Conservation (phyloP, 2,797 vertebrate species). For the Micrastur ruficollis region DNA sequence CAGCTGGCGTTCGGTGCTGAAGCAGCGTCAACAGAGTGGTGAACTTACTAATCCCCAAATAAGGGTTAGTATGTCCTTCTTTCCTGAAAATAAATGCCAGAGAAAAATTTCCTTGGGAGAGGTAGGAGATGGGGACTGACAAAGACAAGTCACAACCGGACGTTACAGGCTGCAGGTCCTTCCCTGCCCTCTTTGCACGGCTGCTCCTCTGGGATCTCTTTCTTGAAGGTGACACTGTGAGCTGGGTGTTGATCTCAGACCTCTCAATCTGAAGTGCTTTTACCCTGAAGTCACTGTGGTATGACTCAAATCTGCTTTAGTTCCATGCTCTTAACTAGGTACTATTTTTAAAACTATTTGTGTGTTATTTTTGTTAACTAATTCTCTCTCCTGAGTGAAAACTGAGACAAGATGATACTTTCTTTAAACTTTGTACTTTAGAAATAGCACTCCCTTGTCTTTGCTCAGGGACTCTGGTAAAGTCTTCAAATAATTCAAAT, state of each 20-base stretch:
- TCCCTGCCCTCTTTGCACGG: neutral
- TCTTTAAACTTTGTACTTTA: neutral
- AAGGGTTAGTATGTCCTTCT: neutral
- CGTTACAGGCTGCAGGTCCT: accelerated
- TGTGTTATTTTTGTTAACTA: neutral
- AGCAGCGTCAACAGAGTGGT: neutral
- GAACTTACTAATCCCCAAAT: neutral
- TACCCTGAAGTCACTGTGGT: neutral
- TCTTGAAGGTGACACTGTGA: neutral
- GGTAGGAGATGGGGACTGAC: neutral
- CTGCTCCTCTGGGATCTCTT: neutral
- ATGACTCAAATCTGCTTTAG: neutral
- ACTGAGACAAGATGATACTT: neutral
- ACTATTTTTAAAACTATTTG: accelerated
- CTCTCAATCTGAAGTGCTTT: neutral
- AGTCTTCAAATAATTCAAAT: neutral
- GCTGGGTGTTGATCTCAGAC: neutral
- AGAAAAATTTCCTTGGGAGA: neutral
- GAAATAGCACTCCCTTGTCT: neutral
- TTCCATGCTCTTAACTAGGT: neutral
- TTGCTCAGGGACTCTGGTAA: neutral
- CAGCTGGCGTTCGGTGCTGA: accelerated
- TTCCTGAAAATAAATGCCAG: neutral
- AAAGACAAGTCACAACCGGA: neutral
- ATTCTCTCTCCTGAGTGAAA: neutral